Conservation (phyloP, 2,888 invertebrate genomes). For the Xanthorhoe spadicearia region DNA sequence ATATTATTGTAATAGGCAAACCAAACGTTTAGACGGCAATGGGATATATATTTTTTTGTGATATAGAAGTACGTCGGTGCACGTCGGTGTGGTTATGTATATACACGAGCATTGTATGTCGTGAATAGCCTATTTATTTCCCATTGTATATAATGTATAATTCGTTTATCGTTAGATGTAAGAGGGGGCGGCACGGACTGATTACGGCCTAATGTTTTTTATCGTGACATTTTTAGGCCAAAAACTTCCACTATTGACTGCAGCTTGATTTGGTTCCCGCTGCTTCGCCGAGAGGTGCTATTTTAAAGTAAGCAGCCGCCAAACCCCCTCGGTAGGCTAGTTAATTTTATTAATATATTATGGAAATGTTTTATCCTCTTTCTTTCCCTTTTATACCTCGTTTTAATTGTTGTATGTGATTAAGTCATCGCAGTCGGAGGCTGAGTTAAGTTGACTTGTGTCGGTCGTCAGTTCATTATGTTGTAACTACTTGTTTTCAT, state of each 20-base stretch:
- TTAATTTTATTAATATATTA: conserved; percentile 72
- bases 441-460: conserved; percentile 63
- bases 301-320: conserved; percentile 32
- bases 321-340: conserved; percentile 63
- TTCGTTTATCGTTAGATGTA: conserved; percentile 50
- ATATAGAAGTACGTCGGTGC: conserved; percentile 55
- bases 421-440: conserved; percentile 61
- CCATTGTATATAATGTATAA: conserved; percentile 83
- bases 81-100: conserved; percentile 66
- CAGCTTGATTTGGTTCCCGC: conserved; percentile 16
- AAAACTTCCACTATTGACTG: conserved; percentile 39
- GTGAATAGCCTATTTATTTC: conserved; percentile 78
- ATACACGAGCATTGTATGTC: conserved; percentile 74
- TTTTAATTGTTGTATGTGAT: conserved; percentile 70
- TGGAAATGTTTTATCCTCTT: conserved; percentile 69
- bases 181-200: conserved; percentile 54
- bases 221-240: conserved; percentile 38
- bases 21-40: conserved; percentile 57
- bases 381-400: conserved; percentile 74
- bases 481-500: conserved; percentile 75
- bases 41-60: conserved; percentile 70
- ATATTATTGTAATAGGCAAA: conserved; percentile 59
- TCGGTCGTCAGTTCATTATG: conserved; percentile 58
- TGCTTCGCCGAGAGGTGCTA: conserved; percentile 37
- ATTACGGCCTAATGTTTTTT: conserved; percentile 54